Percentiles rank a stretch among this genome's conserved stretches.
These are phyloP conservation scores for Tholera decimalis DNA, from an alignment of 2,888 invertebrate genomes.

Conservation along the genomic window DNA sequence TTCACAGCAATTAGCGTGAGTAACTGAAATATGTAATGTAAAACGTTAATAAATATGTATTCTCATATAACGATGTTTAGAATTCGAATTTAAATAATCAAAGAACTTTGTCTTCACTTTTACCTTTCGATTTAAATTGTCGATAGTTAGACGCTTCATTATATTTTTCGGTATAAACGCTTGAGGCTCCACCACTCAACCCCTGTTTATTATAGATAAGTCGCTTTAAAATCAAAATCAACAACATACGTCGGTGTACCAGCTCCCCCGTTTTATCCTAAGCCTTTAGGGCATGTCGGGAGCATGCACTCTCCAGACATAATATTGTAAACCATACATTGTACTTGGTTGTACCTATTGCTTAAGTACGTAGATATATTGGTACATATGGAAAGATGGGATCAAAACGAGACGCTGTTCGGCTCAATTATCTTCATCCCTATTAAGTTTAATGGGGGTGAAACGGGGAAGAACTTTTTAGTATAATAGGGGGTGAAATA, in stretches of 20 bases:
- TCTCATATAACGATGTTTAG: too few species aligned
- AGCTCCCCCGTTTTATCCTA: constrained; percentile 6
- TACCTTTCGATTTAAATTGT: too few species aligned
- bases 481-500: constrained; percentile 42
- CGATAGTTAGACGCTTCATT: not conserved
- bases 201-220: not conserved
- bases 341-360: not conserved
- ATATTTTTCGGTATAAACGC: not conserved
- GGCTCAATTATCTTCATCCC: constrained; percentile 43
- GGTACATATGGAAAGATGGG: not conserved
- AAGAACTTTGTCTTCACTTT: too few species aligned
- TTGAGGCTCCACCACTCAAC: not conserved
- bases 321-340: not conserved
- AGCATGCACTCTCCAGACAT: constrained; percentile 7
- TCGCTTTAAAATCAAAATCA: constrained; percentile 6
- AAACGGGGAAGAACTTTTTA: constrained; percentile 37
- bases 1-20: too few species aligned
- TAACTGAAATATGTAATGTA: too few species aligned
- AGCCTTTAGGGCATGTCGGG: constrained; percentile 34
- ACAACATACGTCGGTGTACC: constrained; percentile 10
- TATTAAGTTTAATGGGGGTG: constrained; percentile 41
- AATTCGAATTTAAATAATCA: too few species aligned
- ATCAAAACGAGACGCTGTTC: constrained; percentile 14
- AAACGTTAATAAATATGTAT: too few species aligned
- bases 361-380: not conserved